Base-by-base conservation (phyloP, 2,888 invertebrate species). In the Agriopis aurantiaria region DNA sequence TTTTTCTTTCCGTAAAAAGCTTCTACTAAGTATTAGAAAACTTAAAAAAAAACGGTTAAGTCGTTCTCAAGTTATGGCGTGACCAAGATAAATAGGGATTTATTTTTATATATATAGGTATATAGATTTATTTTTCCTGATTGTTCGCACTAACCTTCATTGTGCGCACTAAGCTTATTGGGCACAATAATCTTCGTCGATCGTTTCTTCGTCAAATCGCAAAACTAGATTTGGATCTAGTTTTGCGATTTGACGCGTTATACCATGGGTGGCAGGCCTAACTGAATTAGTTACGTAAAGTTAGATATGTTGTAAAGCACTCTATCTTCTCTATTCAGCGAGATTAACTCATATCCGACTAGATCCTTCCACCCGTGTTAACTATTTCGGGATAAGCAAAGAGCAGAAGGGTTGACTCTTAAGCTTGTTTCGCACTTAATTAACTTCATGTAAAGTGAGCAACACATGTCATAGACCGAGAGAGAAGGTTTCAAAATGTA, bases 351-450 rank as follows among this genome's bases (percentile, higher is more conserved):
- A 62, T 63, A 59, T 49, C 33, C 5, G 40, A 41, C 58, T 60
- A 65, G 67, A 68, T 67, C 70, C 68, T 65, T 65, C 62, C 68
- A 68, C 68, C 58, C 67, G 52, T 67, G 74, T 75, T 72, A 77
- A 75, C 75, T 73, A 75, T 73, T 74, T 69, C 40, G 59, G 70
- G 74, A 69, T 70, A 48, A 69, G 65, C 64, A 65, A 71, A 71
- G 73, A 74, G 59, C 71, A 71, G 66, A 69, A 63, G 51, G 71
- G 66, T 70, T 74, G 72, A 73, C 73, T 75, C 72, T 72, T 72
- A 71, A 75, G 69, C 66, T 55, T 62, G 70, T 64, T 72, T 74
- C 71, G 75, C 73, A 75, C 74, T 74, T 75, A 77, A 77, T 77
- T 77, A 77, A 75, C 69, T 71, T 65, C 53, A 62, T 68, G 75